Evolutionary conservation across 2,888 invertebrate genomes (phyloP).

Genomic region (Nomada lathburiana): DNA sequence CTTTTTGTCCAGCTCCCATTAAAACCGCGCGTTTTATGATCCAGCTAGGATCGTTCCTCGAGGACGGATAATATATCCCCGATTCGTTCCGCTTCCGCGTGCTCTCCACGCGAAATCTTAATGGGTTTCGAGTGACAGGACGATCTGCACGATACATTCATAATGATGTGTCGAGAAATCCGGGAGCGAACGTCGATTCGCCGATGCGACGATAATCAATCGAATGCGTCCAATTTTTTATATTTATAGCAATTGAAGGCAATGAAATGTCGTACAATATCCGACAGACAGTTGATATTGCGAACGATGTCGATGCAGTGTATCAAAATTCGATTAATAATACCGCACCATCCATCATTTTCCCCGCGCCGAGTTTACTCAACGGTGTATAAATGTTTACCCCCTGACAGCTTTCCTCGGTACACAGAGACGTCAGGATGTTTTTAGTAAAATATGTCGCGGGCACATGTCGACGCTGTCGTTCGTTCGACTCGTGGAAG

Average conservation of each 20-base stretch:
- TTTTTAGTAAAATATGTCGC: background rate
- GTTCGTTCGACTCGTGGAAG: background rate
- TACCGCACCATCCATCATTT: constrained; percentile 33
- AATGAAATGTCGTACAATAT: background rate
- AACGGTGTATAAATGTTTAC: constrained; percentile 29
- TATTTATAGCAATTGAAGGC: background rate
- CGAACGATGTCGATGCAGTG: background rate
- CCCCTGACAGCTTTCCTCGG: constrained; percentile 24
- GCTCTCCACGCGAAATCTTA: constrained; percentile 45
- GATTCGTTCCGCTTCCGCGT: constrained; percentile 39
- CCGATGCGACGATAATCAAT: background rate
- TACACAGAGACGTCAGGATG: background rate
- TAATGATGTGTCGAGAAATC: constrained; percentile 12
- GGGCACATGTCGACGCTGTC: background rate
- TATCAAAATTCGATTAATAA: constrained; percentile 41
- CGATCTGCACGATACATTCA: constrained; percentile 60
- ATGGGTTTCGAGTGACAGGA: constrained; percentile 47
- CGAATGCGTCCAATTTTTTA: background rate
- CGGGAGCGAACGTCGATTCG: constrained; percentile 35
- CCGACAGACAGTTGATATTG: background rate
- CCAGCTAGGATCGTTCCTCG: constrained; percentile 1
- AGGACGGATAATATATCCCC: constrained; percentile 48
- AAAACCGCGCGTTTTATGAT: constrained; percentile 25
- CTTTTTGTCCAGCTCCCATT: background rate
- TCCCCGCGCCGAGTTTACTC: constrained; percentile 13